Percentiles rank a stretch among this genome's conserved stretches.
phyloP scores from a whole-genome alignment of 2,888 invertebrate genomes.

The Archips xylosteana region DNA sequence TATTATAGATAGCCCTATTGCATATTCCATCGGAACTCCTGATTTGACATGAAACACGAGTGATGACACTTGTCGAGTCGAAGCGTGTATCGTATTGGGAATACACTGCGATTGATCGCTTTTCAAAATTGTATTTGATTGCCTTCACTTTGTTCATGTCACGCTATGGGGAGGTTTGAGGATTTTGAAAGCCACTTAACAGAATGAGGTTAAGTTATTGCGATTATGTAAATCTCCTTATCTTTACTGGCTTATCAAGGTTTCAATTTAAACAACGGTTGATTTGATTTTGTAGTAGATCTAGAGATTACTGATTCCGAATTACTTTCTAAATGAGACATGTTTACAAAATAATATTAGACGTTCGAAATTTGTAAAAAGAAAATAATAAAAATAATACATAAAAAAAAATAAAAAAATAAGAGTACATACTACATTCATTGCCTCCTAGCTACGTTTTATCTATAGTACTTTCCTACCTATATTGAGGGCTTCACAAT shows the following conservation, averaged over 20 bases:
- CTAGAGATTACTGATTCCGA: background rate
- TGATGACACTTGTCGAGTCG: slow-evolving; percentile 36
- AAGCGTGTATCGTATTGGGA: slow-evolving; percentile 29
- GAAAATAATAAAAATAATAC: too few species aligned
- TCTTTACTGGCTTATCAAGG: slow-evolving; percentile 12
- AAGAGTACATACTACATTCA: too few species aligned
- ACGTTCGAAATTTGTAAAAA: background rate
- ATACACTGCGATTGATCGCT: slow-evolving; percentile 18
- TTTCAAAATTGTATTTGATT: slow-evolving; percentile 17
- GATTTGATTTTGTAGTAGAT: background rate
- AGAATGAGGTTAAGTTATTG: slow-evolving; percentile 24
- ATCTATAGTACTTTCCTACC: too few species aligned
- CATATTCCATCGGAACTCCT: background rate
- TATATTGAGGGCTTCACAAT: too few species aligned
- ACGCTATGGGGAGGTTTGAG: slow-evolving; percentile 20
- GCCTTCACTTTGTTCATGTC: slow-evolving; percentile 2
- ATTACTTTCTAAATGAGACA: background rate
- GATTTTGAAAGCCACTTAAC: slow-evolving; percentile 21
- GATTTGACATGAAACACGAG: slow-evolving; percentile 23
- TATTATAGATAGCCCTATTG: background rate
- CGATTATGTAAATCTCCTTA: slow-evolving; percentile 24
- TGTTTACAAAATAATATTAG: background rate
- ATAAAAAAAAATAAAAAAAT: too few species aligned
- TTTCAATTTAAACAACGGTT: background rate
- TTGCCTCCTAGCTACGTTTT: too few species aligned